Conservation (phyloP, 1,140 invertebrate genomes). For the Lasioglossum baleicum region DNA sequence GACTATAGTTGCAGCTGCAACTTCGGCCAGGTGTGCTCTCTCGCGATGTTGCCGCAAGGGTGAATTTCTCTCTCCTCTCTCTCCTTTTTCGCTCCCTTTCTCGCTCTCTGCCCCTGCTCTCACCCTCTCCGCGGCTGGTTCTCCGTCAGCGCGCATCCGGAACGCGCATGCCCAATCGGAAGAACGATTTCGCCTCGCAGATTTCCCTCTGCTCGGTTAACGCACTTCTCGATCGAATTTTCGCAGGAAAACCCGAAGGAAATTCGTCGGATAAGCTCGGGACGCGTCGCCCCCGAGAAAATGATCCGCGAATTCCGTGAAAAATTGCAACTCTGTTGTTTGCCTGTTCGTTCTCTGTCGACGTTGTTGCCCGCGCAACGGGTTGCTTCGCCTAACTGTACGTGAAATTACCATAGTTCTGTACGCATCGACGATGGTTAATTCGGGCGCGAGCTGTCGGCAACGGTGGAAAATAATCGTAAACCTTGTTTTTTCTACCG, state of each 20-base stretch:
- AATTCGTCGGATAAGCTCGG: too few relatives aligned
- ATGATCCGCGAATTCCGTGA: too few relatives aligned
- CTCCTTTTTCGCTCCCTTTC: too few relatives aligned
- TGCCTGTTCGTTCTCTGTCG: too few relatives aligned
- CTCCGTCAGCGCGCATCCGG: slow-evolving; percentile 13
- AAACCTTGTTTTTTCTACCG: too few relatives aligned
- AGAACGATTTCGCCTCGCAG: slow-evolving; percentile 41
- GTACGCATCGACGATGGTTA: slow-evolving; percentile 1
- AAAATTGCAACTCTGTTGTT: too few relatives aligned
- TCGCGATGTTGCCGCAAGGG: slow-evolving; percentile 73
- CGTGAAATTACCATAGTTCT: background rate
- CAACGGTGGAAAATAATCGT: too few relatives aligned
- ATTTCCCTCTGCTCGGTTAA: slow-evolving; percentile 12
- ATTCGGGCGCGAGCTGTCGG: too few relatives aligned
- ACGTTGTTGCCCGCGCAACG: background rate
- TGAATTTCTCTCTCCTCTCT: slow-evolving; percentile 52
- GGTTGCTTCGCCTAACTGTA: slow-evolving; percentile 18
- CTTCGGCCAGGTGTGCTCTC: slow-evolving; percentile 77
- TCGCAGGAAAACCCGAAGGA: too few relatives aligned
- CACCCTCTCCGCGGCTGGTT: slow-evolving; percentile 18
- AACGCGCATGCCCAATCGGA: slow-evolving; percentile 19
- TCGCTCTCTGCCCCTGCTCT: background rate
- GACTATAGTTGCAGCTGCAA: slow-evolving; percentile 74
- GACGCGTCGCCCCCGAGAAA: too few relatives aligned
- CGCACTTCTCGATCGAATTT: background rate